Conservation (phyloP, 2,797 vertebrate genomes). For the Typhlichthys eigenmanni region DNA sequence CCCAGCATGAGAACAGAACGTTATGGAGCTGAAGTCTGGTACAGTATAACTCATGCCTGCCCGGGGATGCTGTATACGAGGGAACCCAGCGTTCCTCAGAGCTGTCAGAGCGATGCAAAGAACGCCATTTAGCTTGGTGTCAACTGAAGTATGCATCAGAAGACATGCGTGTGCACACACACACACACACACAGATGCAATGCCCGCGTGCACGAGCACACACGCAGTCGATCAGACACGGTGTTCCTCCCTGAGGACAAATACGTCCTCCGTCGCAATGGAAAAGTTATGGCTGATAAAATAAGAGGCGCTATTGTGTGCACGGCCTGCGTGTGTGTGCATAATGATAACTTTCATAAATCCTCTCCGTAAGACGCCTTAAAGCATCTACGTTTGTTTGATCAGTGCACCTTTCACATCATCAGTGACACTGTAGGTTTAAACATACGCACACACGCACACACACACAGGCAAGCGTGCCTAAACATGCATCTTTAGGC, state of each 20-base stretch:
- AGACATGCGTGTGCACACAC: conserved; percentile 16
- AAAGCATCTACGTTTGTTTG: conserved; percentile 9
- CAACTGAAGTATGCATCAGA: conserved; percentile 18
- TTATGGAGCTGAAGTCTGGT: conserved; percentile 47
- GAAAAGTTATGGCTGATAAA: conserved; percentile 30
- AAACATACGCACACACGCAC: background rate
- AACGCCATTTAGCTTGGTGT: conserved; percentile 34
- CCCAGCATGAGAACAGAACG: conserved; percentile 59
- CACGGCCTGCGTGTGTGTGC: background rate
- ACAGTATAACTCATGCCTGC: conserved; percentile 57
- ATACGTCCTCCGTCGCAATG: conserved; percentile 15
- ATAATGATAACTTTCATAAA: background rate
- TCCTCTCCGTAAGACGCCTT: background rate
- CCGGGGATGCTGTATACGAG: conserved; percentile 7
- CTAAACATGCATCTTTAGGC: conserved; percentile 3
- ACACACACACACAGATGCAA: background rate
- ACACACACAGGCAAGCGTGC: background rate
- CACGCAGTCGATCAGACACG: conserved; percentile 28
- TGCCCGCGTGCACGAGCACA: background rate
- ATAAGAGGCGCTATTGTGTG: conserved; percentile 10
- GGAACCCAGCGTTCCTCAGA: conserved; percentile 49
- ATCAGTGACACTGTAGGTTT: too few relatives aligned
- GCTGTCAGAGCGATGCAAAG: conserved; percentile 39
- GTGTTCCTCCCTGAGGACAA: conserved; percentile 44
- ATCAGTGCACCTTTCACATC: conserved; percentile 4